These are phyloP conservation scores for Araneus ventricosus DNA, from an alignment of 1,140 invertebrate genomes.

Conservation along the genomic window DNA sequence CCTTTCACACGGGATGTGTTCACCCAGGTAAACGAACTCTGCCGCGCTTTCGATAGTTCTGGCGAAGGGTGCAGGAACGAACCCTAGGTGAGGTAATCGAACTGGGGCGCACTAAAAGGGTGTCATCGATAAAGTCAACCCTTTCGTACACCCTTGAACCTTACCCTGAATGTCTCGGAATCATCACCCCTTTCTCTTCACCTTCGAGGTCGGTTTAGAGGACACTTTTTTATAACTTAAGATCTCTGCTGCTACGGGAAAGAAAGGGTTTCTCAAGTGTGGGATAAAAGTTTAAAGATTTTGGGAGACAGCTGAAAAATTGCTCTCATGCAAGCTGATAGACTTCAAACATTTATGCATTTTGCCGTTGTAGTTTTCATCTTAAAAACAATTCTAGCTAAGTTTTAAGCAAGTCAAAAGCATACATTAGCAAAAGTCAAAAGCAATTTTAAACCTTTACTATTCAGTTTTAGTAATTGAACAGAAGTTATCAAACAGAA, in stretches of 20 bases:
- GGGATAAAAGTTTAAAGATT: neutral
- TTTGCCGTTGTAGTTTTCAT: no score
- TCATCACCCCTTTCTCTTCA: neutral
- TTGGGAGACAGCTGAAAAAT: no score
- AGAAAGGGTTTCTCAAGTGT: neutral
- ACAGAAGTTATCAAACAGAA: no score
- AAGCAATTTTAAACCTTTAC: no score
- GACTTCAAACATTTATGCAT: no score
- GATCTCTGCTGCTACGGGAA: neutral
- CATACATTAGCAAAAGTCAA: no score
- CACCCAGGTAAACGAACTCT: slow-evolving; percentile 4
- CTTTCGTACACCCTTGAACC: slow-evolving; percentile 24
- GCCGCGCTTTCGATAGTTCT: no score
- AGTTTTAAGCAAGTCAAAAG: no score
- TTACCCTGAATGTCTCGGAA: neutral
- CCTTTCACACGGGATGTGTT: slow-evolving; percentile 26
- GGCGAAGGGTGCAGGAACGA: slow-evolving; percentile 20
- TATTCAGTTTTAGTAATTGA: no score
- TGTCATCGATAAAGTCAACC: neutral
- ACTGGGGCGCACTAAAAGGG: neutral
- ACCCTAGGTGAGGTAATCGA: neutral
- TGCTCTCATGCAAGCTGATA: no score
- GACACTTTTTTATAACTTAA: neutral
- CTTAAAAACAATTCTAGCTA: no score
- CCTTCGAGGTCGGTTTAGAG: neutral